Evolutionary conservation across 2,888 invertebrate species (phyloP).

Genomic region (Drosophila meridionalis): DNA sequence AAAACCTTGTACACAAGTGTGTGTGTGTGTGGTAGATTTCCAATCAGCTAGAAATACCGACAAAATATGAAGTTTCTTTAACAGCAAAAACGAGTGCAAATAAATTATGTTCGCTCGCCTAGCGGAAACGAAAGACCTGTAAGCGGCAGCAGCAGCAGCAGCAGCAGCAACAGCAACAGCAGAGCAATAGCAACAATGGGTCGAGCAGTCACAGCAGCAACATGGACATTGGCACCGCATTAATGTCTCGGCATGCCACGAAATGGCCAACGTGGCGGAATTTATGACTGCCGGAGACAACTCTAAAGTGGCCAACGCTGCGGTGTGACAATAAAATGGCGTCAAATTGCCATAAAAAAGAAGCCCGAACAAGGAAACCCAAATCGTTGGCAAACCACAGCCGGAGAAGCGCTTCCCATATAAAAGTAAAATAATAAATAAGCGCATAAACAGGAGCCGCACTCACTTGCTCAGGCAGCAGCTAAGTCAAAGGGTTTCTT

Average conservation of each 20-base stretch:
- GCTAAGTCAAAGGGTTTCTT: slow-evolving; percentile 46
- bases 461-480: slow-evolving; percentile 12
- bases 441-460: slow-evolving; percentile 59
- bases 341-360: slow-evolving; percentile 80
- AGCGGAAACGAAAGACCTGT: slow-evolving; percentile 50
- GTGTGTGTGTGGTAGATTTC: slow-evolving; percentile 49
- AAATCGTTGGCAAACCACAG: slow-evolving; percentile 59
- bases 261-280: slow-evolving; percentile 77
- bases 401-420: slow-evolving; percentile 51
- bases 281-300: slow-evolving; percentile 75
- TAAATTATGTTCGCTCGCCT: slow-evolving; percentile 65
- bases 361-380: slow-evolving; percentile 41
- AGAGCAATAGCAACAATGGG: slow-evolving; percentile 5
- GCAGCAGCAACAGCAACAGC: slow-evolving; percentile 10
- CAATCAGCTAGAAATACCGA: slow-evolving; percentile 62
- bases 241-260: slow-evolving; percentile 79
- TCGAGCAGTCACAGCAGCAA: slow-evolving; percentile 14
- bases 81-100: slow-evolving; percentile 60
- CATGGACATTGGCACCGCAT: slow-evolving; percentile 69
- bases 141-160: slow-evolving; percentile 19
- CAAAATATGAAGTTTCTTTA: slow-evolving; percentile 69
- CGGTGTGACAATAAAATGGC: slow-evolving; percentile 79
- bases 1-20: slow-evolving; percentile 46
- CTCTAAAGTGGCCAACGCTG: slow-evolving; percentile 77
- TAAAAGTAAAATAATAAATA: slow-evolving; percentile 79